Conservation (phyloP, 1,140 invertebrate genomes). For the Marisa cornuarietis region DNA sequence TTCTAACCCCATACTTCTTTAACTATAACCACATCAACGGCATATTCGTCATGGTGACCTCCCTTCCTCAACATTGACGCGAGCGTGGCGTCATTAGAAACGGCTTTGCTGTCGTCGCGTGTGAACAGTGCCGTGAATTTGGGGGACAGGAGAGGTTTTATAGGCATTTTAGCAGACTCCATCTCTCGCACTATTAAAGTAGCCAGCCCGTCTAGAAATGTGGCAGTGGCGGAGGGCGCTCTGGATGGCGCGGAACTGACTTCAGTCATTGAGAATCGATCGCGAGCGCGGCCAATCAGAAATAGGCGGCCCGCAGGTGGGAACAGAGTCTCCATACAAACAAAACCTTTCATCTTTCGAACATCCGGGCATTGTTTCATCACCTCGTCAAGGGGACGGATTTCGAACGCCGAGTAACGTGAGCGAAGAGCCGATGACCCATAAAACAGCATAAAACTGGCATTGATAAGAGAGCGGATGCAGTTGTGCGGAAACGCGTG, state of each 20-base stretch:
- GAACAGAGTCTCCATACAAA: constrained; percentile 14
- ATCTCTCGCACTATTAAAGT: background rate
- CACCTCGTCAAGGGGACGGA: constrained; percentile 18
- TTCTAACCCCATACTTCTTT: constrained; percentile 5
- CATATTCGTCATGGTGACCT: background rate
- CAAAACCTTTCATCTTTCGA: constrained; percentile 20
- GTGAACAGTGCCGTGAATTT: background rate
- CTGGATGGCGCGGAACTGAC: background rate
- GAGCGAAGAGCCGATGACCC: constrained; percentile 11
- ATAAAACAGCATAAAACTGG: constrained; percentile 3
- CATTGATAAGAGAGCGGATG: constrained; percentile 15
- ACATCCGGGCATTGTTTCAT: constrained; percentile 26
- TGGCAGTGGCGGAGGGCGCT: background rate
- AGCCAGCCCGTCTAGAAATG: constrained; percentile 1
- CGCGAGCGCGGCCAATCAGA: constrained; percentile 21
- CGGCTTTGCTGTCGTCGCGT: background rate
- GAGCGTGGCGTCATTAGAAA: background rate
- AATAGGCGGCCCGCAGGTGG: constrained; percentile 16
- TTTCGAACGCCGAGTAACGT: constrained; percentile 13
- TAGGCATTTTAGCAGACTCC: background rate
- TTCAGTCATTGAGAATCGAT: constrained; percentile 26
- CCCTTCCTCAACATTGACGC: background rate
- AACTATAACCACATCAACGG: background rate
- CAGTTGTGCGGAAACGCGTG: constrained; percentile 19
- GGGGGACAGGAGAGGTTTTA: background rate